Evolutionary conservation across 2,113 vertebrate species (phyloP).

Genomic region (Passer montanus): DNA sequence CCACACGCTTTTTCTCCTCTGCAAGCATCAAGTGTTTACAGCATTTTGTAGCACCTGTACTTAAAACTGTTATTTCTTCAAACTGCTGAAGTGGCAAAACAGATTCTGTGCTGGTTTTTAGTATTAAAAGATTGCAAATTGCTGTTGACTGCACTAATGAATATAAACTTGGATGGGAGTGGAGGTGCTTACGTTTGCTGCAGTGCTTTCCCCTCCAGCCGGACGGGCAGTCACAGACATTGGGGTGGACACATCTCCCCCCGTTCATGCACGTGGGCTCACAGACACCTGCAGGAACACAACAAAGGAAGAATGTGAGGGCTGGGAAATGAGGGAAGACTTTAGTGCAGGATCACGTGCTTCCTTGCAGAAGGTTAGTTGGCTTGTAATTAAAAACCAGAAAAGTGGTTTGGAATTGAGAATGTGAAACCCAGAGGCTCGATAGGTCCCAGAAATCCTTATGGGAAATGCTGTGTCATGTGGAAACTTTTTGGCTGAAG

Average conservation of each 20-base stretch:
- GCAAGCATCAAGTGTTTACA: conserved; percentile 1
- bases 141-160: neutral
- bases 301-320: neutral
- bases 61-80: neutral
- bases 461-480: neutral
- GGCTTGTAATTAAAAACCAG: neutral
- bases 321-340: neutral
- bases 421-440: neutral
- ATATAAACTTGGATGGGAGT: neutral
- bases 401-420: neutral
- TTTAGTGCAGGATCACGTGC: neutral
- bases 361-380: neutral
- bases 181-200: conserved; percentile 72
- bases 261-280: conserved; percentile 80
- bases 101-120: neutral
- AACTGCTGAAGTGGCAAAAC: neutral
- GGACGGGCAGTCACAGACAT: conserved; percentile 79
- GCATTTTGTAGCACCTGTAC: neutral
- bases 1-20: neutral
- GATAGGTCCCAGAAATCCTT: conserved; percentile 15
- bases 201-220: conserved; percentile 74
- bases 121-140: neutral
- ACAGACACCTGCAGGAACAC: conserved; percentile 76
- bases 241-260: conserved; percentile 75
- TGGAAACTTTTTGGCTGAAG: neutral